Evolutionary conservation across 1,140 invertebrate species (phyloP), one percentile per base, ranked within the genome.

Genomic region (Metaphire vulgaris): DNA sequence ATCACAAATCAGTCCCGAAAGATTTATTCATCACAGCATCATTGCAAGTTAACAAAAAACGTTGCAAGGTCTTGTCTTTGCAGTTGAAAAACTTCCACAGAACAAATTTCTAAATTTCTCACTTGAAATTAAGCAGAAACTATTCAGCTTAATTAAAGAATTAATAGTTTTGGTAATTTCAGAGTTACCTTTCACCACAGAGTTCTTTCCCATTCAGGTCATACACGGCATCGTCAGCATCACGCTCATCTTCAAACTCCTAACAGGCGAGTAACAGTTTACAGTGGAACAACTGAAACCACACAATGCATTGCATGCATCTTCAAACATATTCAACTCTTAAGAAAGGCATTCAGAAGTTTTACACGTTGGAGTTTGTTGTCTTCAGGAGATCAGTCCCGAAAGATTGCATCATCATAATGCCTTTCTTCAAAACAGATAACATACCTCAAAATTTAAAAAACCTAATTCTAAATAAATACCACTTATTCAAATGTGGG

Each of bases 191-290:
- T 89, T 98, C 96, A 69, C 96, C 96, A 77, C 95, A 88, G 77
- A 99, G 88, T 85, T 98, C 95, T 88, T 97, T 96, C 64, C 97
- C 97, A 89, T 99, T 98, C 78, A 99, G 86, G 86, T 98, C 96
- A 88, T 98, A 97, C 0, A 98, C 95, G 32, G 96, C 97, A 89
- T 99, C 97, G 87, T 98, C 96, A 69, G 97, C 97, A 90, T 99
- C 97, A 86, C 96, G 90, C 83, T 95, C 92, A 86, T 98, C 95
- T 86, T 98, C 96, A 89, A 99, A 99, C 90, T 99, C 97, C 95
- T 94, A 82, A 56, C 21, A n/a, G 41, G 21, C 41, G 21, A 56
- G 41, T 21, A 56, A 21, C 6, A 56, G n/a, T n/a, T n/a, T n/a
- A n/a, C 21, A 56, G 6, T 56, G 6, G 41, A 12, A 56, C 41